phyloP scores from a whole-genome alignment of 2,888 invertebrate species.

The Tenthredo livida region DNA sequence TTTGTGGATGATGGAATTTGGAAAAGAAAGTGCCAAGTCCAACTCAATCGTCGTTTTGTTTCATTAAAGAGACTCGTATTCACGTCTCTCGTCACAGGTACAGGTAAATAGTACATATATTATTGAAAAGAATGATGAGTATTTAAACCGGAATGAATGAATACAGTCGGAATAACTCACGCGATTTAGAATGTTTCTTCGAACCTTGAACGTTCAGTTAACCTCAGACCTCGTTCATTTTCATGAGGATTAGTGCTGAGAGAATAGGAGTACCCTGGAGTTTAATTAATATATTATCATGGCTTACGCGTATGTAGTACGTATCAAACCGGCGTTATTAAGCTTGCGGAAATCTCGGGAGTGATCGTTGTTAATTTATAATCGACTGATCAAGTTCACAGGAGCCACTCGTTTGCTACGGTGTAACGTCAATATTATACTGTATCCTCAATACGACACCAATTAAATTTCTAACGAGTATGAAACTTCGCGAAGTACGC shows the following conservation, averaged over 20 bases:
- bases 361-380: slow-evolving; percentile 20
- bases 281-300: slow-evolving; percentile 18
- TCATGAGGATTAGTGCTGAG: not conserved
- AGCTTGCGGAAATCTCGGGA: not conserved
- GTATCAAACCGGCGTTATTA: not conserved
- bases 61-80: not conserved
- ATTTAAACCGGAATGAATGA: not conserved
- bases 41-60: not conserved
- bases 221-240: slow-evolving; percentile 9
- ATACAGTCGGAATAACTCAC: slow-evolving; percentile 4
- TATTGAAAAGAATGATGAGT: slow-evolving; percentile 5
- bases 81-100: not conserved
- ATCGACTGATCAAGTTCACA: not conserved
- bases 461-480: slow-evolving; percentile 49
- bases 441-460: not conserved
- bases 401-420: not conserved
- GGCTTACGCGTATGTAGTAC: too few species aligned
- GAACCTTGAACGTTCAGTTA: not conserved
- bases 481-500: not conserved
- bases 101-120: not conserved
- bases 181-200: slow-evolving; percentile 11
- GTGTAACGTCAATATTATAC: not conserved
- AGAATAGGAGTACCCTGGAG: not conserved
- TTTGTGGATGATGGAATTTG: not conserved
- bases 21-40: not conserved